A percentile compares a stretch with the other conserved stretches of the same genome.
Conservation (phyloP, 1,140 invertebrate genomes). For the Gonatopus flavifemur region DNA sequence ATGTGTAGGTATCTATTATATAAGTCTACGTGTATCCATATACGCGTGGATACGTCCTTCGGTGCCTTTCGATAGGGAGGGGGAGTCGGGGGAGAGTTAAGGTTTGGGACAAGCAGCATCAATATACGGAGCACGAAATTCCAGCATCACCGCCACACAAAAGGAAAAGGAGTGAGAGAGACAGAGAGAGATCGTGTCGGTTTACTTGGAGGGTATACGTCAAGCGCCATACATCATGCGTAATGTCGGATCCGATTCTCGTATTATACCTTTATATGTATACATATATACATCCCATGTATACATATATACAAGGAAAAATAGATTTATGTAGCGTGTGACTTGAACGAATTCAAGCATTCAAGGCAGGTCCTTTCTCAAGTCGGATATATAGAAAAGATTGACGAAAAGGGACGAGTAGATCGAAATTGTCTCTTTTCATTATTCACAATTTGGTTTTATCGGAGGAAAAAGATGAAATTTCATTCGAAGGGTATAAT, state of each 20-base stretch:
- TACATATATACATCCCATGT: too few species aligned
- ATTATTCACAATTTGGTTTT: too few species aligned
- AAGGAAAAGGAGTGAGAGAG: background rate
- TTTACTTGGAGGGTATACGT: slow-evolving; percentile 48
- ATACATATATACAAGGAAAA: too few species aligned
- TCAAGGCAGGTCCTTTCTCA: slow-evolving; percentile 7
- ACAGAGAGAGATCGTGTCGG: slow-evolving; percentile 34
- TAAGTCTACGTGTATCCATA: slow-evolving; percentile 1
- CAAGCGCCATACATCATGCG: slow-evolving; percentile 54
- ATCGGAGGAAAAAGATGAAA: too few species aligned
- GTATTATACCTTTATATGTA: slow-evolving; percentile 45
- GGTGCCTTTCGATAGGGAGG: background rate
- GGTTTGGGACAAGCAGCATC: slow-evolving; percentile 40
- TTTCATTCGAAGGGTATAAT: too few species aligned
- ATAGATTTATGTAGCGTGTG: slow-evolving; percentile 29
- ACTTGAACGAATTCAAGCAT: slow-evolving; percentile 18
- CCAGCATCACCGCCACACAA: slow-evolving; percentile 17
- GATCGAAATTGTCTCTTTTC: slow-evolving; percentile 12
- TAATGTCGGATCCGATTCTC: slow-evolving; percentile 56
- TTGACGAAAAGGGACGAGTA: slow-evolving; percentile 2
- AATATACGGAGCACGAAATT: slow-evolving; percentile 56
- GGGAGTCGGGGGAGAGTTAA: background rate
- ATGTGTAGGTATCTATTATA: too few species aligned
- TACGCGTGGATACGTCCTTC: slow-evolving; percentile 16
- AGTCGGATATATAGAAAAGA: slow-evolving; percentile 11